Percentiles rank a stretch among this genome's conserved stretches.
Conservation (phyloP, 2,888 invertebrate species). For the Diarsia rubi region DNA sequence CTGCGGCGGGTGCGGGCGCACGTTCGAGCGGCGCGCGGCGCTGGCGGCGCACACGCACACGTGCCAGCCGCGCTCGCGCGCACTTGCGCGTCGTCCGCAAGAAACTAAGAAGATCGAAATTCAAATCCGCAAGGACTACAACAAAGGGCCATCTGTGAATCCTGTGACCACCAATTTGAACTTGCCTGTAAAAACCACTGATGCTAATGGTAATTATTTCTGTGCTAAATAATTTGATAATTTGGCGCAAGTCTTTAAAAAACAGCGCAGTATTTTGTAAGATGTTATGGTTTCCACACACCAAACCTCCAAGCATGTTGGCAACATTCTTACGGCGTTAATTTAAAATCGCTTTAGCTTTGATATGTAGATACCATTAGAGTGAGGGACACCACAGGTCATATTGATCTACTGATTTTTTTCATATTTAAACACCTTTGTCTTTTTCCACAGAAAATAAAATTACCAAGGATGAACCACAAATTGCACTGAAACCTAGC, state of each 20-base stretch:
- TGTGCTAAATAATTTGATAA: slow-evolving; percentile 2
- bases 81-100: slow-evolving; percentile 72
- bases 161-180: slow-evolving; percentile 38
- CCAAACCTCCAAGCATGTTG: background rate
- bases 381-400: background rate
- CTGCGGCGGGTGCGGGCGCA: slow-evolving; percentile 93
- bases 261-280: background rate
- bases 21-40: slow-evolving; percentile 94
- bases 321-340: background rate
- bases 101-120: slow-evolving; percentile 84
- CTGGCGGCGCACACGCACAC: slow-evolving; percentile 93
- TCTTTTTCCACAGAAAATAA: slow-evolving; percentile 71
- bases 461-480: slow-evolving; percentile 61
- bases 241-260: background rate
- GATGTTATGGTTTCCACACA: background rate
- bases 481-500: slow-evolving; percentile 49
- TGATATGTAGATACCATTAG: background rate
- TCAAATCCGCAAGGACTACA: slow-evolving; percentile 87
- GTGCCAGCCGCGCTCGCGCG: slow-evolving; percentile 90
- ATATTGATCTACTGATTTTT: background rate
- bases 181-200: slow-evolving; percentile 61
- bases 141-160: slow-evolving; percentile 77
- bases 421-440: background rate
- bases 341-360: background rate
- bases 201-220: slow-evolving; percentile 63